These are phyloP conservation scores for Hemiprocne comata DNA, from an alignment of 2,113 vertebrate genomes.

Conservation along the genomic window DNA sequence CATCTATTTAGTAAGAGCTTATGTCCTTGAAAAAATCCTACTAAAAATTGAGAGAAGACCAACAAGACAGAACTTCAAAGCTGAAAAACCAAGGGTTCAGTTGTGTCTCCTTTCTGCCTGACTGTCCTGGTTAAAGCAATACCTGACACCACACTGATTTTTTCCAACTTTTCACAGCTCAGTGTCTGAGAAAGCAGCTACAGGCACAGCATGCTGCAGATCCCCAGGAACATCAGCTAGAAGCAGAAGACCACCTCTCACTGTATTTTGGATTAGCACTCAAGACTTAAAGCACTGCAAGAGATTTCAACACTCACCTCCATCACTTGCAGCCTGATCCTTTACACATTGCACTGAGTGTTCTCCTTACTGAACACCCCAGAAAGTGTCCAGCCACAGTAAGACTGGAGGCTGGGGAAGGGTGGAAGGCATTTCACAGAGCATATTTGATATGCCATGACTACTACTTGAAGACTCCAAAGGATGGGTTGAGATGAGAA, in stretches of 20 bases:
- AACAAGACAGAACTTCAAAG: not conserved
- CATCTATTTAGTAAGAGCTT: not conserved
- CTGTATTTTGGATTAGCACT: not conserved
- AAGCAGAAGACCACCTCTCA: not conserved
- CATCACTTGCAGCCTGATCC: not conserved
- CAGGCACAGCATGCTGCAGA: not conserved
- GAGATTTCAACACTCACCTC: not conserved
- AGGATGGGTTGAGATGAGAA: not conserved
- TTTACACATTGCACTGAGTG: not conserved
- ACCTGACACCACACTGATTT: not conserved
- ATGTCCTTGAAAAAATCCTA: not conserved
- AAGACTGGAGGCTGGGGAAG: not conserved
- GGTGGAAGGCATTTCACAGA: not conserved
- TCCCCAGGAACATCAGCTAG: not conserved
- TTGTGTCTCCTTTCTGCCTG: not conserved
- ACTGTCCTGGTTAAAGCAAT: not conserved
- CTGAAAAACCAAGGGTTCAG: not conserved
- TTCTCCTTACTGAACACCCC: not conserved
- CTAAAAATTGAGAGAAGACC: not conserved
- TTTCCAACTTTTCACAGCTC: not conserved
- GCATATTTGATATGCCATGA: accelerated
- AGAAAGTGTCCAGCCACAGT: not conserved
- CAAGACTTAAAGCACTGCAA: not conserved
- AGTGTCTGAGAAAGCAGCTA: not conserved
- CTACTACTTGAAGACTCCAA: not conserved